Evolutionary conservation across 2,113 vertebrate genomes (phyloP), one percentile per base, ranked within the genome.

Genomic region (Neodon shergylaensis): DNA sequence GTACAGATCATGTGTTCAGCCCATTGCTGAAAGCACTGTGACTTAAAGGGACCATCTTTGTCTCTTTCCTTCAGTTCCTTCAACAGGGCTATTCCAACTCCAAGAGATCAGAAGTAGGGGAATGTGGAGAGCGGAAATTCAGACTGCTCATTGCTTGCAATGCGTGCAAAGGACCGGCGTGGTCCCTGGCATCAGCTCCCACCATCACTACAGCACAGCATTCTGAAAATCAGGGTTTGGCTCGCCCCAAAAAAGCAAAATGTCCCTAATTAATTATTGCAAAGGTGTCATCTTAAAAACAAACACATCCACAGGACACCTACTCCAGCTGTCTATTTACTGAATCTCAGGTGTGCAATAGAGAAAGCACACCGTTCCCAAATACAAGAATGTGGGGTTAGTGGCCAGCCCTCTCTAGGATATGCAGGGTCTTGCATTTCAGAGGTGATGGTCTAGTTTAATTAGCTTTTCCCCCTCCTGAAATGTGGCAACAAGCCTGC

Each of bases 211-310:
- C 12, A n/a, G n/a, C 58, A 19, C 33, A 63, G 33, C 24, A 90
- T 44, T 21, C 26, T 74, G 63, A 78, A 95, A 73, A 72, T 22
- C 58, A 79, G 26, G 31, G 5, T 49, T 42, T 81, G 52, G 76
- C 70, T 76, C 13, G 89, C 58, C 19, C 13, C 42, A 72, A 36
- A 31, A 92, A 86, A 83, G 47, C 49, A 90, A 93, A 92, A 95
- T 87, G 68, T 14, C 24, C 82, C 94, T 44, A 42, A 72, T 16
- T 76, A 68, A 82, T 74, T 85, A 82, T 16, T 17, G 14, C 72
- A 87, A 89, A 94, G 28, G 77, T 88, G 61, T 74, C 74, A 81
- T 76, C 77, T 93, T 88, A 54, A 94, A 97, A 93, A 79, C 54
- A 97, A 82, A 49, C 8, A 94, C 52, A 90, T 91, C 47, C 39